Evolutionary conservation across 2,888 invertebrate genomes (phyloP).

Genomic region (Drosophila pseudotalamancana): DNA sequence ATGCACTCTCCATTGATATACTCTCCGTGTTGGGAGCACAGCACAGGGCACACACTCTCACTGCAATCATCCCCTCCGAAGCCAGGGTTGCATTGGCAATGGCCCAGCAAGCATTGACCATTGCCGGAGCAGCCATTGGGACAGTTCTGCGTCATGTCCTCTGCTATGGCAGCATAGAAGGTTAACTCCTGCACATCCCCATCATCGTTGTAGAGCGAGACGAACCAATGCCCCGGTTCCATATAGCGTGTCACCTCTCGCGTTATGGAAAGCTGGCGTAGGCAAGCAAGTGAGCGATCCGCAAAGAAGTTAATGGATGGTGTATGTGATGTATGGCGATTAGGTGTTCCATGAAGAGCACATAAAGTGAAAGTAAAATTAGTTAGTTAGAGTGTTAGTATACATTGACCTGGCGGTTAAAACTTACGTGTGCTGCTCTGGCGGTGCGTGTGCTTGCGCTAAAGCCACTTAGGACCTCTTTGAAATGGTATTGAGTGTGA

Average conservation of each 20-base stretch:
- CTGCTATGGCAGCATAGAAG: constrained; percentile 92
- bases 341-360: constrained; percentile 48
- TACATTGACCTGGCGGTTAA: constrained; percentile 26
- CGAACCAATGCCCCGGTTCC: constrained; percentile 98
- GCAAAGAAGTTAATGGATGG: background rate
- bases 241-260: constrained; percentile 97
- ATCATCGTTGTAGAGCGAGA: constrained; percentile 98
- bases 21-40: constrained; percentile 98
- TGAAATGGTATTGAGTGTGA: constrained; percentile 97
- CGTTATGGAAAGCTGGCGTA: constrained; percentile 89
- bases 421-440: constrained; percentile 94
- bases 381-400: constrained; percentile 48
- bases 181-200: constrained; percentile 95
- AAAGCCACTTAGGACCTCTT: constrained; percentile 96
- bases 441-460: constrained; percentile 94
- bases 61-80: constrained; percentile 98
- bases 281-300: constrained; percentile 13
- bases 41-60: constrained; percentile 98
- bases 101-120: constrained; percentile 97
- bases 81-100: constrained; percentile 98
- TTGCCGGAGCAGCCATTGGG: constrained; percentile 98
- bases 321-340: constrained; percentile 7
- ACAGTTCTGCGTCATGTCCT: constrained; percentile 97
- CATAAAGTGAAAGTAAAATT: constrained; percentile 52
- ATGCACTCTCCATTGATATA: constrained; percentile 98